Evolutionary conservation across 2,113 vertebrate genomes (phyloP).

Genomic region (Lampris incognitus): DNA sequence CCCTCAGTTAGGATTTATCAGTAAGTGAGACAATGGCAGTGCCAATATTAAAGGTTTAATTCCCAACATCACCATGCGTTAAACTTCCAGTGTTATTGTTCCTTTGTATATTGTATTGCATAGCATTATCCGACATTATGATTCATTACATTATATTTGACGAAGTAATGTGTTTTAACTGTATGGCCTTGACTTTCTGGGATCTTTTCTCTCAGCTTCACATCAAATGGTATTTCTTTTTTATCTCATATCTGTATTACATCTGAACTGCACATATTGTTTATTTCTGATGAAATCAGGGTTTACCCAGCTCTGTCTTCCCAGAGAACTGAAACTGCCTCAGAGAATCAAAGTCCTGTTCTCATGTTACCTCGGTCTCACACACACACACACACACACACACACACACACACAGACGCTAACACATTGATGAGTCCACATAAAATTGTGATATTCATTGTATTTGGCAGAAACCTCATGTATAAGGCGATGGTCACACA

Average conservation of each 20-base stretch:
- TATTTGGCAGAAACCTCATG: too few relatives aligned
- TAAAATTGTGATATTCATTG: too few relatives aligned
- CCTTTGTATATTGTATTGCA: constrained; percentile 3
- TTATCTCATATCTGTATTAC: constrained; percentile 28
- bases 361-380: neutral
- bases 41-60: too few relatives aligned
- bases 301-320: neutral
- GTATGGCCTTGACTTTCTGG: too few relatives aligned
- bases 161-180: too few relatives aligned
- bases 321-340: neutral
- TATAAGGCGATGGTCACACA: too few relatives aligned
- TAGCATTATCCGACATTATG: neutral
- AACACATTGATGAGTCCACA: neutral
- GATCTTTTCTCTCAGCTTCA: too few relatives aligned
- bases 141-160: neutral
- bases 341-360: too few relatives aligned
- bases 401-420: neutral
- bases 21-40: too few relatives aligned
- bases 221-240: too few relatives aligned
- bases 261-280: constrained; percentile 23
- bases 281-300: constrained; percentile 22
- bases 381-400: constrained; percentile 1
- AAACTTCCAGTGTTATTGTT: accelerated
- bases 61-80: too few relatives aligned
- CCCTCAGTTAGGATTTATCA: neutral